phyloP scores from a whole-genome alignment of 1,140 invertebrate genomes.

The Nebria ingens region DNA sequence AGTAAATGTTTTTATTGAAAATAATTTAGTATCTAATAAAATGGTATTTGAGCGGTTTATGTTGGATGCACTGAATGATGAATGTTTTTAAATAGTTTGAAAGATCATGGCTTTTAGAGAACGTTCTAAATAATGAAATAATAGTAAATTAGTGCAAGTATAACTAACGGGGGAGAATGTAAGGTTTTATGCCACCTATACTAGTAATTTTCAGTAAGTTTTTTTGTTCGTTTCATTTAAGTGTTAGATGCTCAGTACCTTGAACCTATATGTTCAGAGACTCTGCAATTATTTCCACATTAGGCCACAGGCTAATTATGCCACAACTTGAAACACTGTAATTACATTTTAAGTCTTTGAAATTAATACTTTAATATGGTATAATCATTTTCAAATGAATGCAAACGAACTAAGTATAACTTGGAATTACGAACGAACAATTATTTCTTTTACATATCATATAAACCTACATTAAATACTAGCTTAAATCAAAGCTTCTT shows the following conservation, averaged over 20 bases:
- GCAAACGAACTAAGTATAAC: background rate
- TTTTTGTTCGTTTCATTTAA: background rate
- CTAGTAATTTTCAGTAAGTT: background rate
- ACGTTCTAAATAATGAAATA: background rate
- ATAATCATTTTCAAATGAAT: conserved; percentile 10
- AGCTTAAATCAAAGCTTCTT: too few species aligned
- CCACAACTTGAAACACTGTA: background rate
- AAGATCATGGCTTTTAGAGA: background rate
- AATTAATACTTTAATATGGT: conserved; percentile 6
- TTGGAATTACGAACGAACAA: too few species aligned
- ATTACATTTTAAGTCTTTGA: conserved; percentile 8
- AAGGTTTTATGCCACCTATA: too few species aligned
- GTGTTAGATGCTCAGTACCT: background rate
- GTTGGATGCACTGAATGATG: background rate
- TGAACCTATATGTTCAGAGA: background rate
- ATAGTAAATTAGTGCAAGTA: background rate
- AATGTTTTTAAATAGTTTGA: background rate
- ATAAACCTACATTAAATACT: background rate
- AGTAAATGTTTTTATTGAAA: background rate
- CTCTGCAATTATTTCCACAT: conserved; percentile 2
- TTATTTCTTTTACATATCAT: background rate
- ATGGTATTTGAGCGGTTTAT: background rate
- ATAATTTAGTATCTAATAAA: background rate
- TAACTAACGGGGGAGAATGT: background rate
- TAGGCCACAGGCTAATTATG: conserved; percentile 7